Conservation (phyloP, 2,888 invertebrate genomes). For the Eucera pruinosa region DNA sequence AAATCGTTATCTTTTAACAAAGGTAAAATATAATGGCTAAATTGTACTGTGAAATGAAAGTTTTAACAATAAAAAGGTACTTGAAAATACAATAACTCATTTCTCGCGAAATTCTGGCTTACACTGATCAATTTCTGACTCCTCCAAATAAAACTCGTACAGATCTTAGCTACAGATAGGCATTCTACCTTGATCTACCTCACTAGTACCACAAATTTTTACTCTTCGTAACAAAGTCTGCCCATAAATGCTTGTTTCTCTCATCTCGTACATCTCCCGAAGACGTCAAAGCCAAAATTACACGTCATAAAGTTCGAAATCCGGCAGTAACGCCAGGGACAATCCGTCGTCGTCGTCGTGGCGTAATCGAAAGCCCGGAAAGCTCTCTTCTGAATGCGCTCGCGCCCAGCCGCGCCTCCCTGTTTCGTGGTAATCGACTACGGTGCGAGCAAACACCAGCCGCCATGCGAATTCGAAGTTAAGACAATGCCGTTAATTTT, state of each 20-base stretch:
- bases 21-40: too few relatives aligned
- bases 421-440: conserved; percentile 74
- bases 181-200: too few relatives aligned
- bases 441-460: conserved; percentile 65
- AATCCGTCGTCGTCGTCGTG: conserved; percentile 52
- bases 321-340: conserved; percentile 57
- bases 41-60: too few relatives aligned
- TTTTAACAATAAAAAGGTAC: too few relatives aligned
- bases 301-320: conserved; percentile 69
- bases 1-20: too few relatives aligned
- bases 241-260: conserved; percentile 15
- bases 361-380: conserved; percentile 66
- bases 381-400: conserved; percentile 50
- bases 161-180: too few relatives aligned
- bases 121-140: too few relatives aligned
- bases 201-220: too few relatives aligned
- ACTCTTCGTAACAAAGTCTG: conserved; percentile 5
- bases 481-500: conserved; percentile 84
- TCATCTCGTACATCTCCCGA: conserved; percentile 53
- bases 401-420: conserved; percentile 49
- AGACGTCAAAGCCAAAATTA: conserved; percentile 67
- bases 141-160: too few relatives aligned
- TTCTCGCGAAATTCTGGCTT: too few relatives aligned
- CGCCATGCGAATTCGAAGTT: conserved; percentile 80
- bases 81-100: too few relatives aligned